Evolutionary conservation across 2,113 vertebrate species (phyloP).

Genomic region (Bettongia penicillata): DNA sequence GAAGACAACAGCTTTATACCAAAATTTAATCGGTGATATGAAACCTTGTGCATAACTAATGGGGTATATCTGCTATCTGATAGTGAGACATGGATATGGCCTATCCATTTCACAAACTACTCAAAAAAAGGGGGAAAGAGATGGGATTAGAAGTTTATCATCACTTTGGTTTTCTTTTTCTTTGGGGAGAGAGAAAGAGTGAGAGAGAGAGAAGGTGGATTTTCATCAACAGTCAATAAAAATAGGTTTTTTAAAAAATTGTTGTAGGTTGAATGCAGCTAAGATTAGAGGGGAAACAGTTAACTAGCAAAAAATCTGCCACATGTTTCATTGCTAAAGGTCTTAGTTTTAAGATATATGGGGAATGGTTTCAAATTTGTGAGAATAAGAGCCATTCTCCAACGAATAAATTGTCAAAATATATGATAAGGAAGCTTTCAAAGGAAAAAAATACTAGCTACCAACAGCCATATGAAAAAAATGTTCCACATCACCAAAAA

Average conservation of each 20-base stretch:
- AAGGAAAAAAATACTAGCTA: neutral
- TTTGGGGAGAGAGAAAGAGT: neutral
- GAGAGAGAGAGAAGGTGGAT: neutral
- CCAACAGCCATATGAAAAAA: neutral
- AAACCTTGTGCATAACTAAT: constrained; percentile 12
- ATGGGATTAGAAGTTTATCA: constrained; percentile 18
- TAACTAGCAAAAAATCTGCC: no score
- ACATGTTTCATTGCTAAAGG: no score
- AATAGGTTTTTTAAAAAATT: neutral
- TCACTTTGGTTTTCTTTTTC: neutral
- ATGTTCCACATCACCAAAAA: neutral
- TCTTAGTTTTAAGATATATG: neutral
- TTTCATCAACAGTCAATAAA: neutral
- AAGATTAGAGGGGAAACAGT: neutral
- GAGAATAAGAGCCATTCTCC: no score
- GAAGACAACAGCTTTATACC: neutral
- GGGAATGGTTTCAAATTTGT: neutral
- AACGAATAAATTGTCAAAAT: no score
- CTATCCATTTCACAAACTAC: neutral
- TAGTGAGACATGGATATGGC: neutral
- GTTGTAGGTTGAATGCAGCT: neutral
- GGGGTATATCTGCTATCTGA: neutral
- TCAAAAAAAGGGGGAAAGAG: neutral
- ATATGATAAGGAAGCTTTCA: no score
- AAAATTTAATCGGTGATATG: neutral